Evolutionary conservation across 2,797 vertebrate species (phyloP).

Genomic region (Pantherophis alleghaniensis): DNA sequence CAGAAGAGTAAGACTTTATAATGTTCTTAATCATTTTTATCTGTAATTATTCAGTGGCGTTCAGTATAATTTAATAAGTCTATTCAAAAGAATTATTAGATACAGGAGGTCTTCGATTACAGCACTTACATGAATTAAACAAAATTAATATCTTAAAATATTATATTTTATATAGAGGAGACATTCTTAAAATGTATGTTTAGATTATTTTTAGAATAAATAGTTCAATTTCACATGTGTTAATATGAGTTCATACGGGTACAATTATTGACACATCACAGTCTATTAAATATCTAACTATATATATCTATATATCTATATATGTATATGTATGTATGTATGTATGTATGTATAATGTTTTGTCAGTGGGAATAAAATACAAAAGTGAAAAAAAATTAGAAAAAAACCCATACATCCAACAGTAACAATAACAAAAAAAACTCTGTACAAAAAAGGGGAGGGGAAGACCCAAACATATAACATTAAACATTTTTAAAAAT

Average conservation of each 20-base stretch:
- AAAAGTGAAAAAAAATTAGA: background rate
- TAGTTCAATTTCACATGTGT: slow-evolving; percentile 35
- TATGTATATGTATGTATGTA: too few species aligned
- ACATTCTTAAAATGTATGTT: background rate
- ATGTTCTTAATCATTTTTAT: slow-evolving; percentile 57
- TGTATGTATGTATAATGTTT: background rate
- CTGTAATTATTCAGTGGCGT: slow-evolving; percentile 47
- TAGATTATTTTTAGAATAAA: slow-evolving; percentile 13
- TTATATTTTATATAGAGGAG: background rate
- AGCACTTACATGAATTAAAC: background rate
- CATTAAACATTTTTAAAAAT: background rate
- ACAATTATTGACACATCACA: slow-evolving; percentile 21
- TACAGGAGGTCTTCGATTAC: background rate
- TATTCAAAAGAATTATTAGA: slow-evolving; percentile 17
- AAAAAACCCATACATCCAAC: background rate
- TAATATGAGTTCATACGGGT: background rate
- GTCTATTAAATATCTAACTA: background rate
- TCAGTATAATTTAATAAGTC: background rate
- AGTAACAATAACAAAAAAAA: background rate
- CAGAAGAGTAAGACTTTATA: slow-evolving; percentile 87
- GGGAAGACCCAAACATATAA: background rate
- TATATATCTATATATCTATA: background rate
- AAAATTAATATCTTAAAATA: background rate
- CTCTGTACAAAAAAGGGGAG: background rate
- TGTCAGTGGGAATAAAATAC: background rate